Percentiles rank a stretch among this genome's conserved stretches.
Evolutionary conservation across 2,888 invertebrate genomes (phyloP).

Genomic region (Punctoribates punctum): DNA sequence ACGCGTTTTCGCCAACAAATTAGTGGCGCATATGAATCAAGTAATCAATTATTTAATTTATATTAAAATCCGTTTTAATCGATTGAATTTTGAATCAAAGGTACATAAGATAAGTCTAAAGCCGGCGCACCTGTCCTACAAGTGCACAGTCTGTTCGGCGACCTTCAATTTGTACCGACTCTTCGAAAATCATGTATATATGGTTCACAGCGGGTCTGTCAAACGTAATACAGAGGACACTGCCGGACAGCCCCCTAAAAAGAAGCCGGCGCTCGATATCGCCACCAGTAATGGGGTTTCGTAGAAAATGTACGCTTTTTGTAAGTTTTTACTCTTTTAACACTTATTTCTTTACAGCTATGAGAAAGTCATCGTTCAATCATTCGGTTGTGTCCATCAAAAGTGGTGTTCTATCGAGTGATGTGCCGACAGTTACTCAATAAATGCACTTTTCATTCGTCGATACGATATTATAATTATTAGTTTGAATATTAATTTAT

Average conservation of each 20-base stretch:
- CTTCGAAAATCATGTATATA: slow-evolving; percentile 89
- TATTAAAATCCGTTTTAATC: slow-evolving; percentile 19
- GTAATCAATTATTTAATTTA: slow-evolving; percentile 19
- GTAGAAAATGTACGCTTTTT: slow-evolving; percentile 4
- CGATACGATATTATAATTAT: not conserved
- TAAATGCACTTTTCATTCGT: not conserved
- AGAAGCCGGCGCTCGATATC: slow-evolving; percentile 37
- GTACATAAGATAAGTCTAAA: slow-evolving; percentile 88
- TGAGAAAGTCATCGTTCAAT: slow-evolving; percentile 24
- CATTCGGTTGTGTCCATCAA: slow-evolving; percentile 26
- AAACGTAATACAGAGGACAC: slow-evolving; percentile 39
- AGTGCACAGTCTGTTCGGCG: slow-evolving; percentile 90
- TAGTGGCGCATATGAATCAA: slow-evolving; percentile 83
- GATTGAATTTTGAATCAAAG: slow-evolving; percentile 15
- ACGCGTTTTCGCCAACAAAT: slow-evolving; percentile 89
- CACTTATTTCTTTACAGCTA: not conserved
- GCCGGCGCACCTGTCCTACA: slow-evolving; percentile 88
- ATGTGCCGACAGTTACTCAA: not conserved
- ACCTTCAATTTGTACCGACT: slow-evolving; percentile 93
- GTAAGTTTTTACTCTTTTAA: not conserved
- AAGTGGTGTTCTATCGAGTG: slow-evolving; percentile 19
- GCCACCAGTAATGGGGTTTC: slow-evolving; percentile 28
- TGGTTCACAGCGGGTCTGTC: slow-evolving; percentile 75
- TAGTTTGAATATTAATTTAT: slow-evolving; percentile 21
- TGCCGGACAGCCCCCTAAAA: slow-evolving; percentile 34